Evolutionary conservation across 2,797 vertebrate genomes (phyloP), one percentile per base, ranked within the genome.

Genomic region (Alfaro cultratus): DNA sequence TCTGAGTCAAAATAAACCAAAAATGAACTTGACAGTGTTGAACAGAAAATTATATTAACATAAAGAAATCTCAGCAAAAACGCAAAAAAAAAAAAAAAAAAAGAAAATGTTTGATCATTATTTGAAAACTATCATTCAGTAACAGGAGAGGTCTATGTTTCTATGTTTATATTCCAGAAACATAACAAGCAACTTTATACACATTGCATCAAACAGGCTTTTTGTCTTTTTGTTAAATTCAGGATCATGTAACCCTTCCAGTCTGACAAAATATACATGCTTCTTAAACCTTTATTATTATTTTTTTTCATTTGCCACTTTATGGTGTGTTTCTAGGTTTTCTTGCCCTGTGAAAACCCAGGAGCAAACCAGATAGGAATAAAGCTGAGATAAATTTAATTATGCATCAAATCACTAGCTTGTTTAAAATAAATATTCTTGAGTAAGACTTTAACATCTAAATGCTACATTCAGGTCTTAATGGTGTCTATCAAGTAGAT

Each of bases 401-500:
- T 62, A 31, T 8, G 6, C 29, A 34, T 62, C 4, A 29, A 57
- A 57, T 57, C 55, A 62, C 31, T 3, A 36, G 16, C 11, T 64
- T 18, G 34, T 41, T 68, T 41, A 26, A 68, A 68, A 41, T 11
- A 4, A 68, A 41, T 5, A 68, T 39, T 21, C 31, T 36, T 64
- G n/a, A 36, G 16, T 18, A 67, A 21, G 6, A 36, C 31, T 21
- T 23, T 41, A 8, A 26, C 36, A 21, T 39, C 45, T 31, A 43
- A 46, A 29, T 72, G 45, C n/a, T 60, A 45, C 16, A 26, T 31
- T 74, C 34, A 46, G 36, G 39, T 39, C 62, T 75, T 81, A 29
- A 78, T 57, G 26, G 79, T 84, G 80, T 73, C 77, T 21, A 49
- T 77, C 68, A 11, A 43, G 36, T 47, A 55, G 62, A 81, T n/a